These are phyloP conservation scores for Phaetusa simplex DNA, from an alignment of 2,113 vertebrate genomes.

Conservation along the genomic window DNA sequence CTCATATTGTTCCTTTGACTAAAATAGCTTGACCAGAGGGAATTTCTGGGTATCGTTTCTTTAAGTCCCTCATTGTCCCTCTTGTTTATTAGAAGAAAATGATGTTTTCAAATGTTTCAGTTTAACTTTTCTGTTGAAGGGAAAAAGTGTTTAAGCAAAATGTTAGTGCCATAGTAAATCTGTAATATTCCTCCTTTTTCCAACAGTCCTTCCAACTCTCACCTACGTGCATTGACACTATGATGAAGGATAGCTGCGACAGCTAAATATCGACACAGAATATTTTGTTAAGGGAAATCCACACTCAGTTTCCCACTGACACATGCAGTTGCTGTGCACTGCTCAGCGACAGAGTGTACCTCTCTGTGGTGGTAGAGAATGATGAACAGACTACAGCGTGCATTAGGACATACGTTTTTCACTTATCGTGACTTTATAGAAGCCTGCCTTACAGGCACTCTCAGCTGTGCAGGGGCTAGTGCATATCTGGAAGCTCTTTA, in stretches of 20 bases:
- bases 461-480: conserved; percentile 63
- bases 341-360: conserved; percentile 50
- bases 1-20: conserved; percentile 61
- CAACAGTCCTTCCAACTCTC: conserved; percentile 58
- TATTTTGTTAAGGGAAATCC: background rate
- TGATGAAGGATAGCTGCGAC: conserved; percentile 25
- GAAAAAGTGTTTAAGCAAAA: conserved; percentile 51
- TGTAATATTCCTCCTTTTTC: conserved; percentile 42
- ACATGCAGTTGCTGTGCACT: conserved; percentile 60
- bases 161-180: conserved; percentile 66
- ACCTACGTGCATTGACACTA: conserved; percentile 24
- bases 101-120: conserved; percentile 26
- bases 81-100: conserved; percentile 29
- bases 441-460: conserved; percentile 66
- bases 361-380: conserved; percentile 67
- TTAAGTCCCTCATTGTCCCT: conserved; percentile 62
- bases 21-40: conserved; percentile 64
- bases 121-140: conserved; percentile 52
- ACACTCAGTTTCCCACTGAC: background rate
- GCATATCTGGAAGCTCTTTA: conserved; percentile 64
- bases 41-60: background rate
- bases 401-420: conserved; percentile 12
- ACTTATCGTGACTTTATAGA: conserved; percentile 67
- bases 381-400: conserved; percentile 58
- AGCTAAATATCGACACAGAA: background rate